phyloP scores from a whole-genome alignment of 2,888 invertebrate genomes.

The Tolmerus cingulatus region DNA sequence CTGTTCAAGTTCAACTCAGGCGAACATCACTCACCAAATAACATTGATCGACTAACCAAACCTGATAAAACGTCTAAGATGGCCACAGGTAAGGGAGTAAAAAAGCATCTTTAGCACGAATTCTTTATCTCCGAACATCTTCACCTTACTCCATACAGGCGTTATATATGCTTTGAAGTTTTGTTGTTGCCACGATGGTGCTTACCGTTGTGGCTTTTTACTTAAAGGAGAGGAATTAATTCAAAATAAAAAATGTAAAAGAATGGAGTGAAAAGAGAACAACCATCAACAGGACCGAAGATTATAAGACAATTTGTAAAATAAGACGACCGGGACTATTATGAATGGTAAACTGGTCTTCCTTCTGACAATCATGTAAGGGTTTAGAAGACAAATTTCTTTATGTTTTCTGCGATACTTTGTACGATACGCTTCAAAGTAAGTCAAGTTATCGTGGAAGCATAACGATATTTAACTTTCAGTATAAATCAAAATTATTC shows the following conservation, averaged over 20 bases:
- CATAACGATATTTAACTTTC: not conserved
- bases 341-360: slow-evolving; percentile 39
- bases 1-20: slow-evolving; percentile 12
- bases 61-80: slow-evolving; percentile 38
- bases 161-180: slow-evolving; percentile 11
- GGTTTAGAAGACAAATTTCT: not conserved
- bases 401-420: not conserved
- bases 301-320: slow-evolving; percentile 22
- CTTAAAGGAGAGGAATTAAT: slow-evolving; percentile 28
- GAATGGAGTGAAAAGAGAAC: slow-evolving; percentile 19
- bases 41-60: slow-evolving; percentile 47
- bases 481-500: not conserved
- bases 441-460: not conserved
- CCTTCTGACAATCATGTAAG: slow-evolving; percentile 4
- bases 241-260: slow-evolving; percentile 29
- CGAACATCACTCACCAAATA: slow-evolving; percentile 47
- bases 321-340: slow-evolving; percentile 1
- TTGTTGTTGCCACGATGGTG: not conserved
- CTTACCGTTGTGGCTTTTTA: slow-evolving; percentile 9
- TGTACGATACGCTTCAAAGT: not conserved
- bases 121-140: slow-evolving; percentile 7
- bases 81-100: slow-evolving; percentile 2
- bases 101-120: slow-evolving; percentile 25
- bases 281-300: slow-evolving; percentile 15
- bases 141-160: slow-evolving; percentile 5